Evolutionary conservation across 2,113 vertebrate species (phyloP).

Genomic region (Gymnogyps californianus): DNA sequence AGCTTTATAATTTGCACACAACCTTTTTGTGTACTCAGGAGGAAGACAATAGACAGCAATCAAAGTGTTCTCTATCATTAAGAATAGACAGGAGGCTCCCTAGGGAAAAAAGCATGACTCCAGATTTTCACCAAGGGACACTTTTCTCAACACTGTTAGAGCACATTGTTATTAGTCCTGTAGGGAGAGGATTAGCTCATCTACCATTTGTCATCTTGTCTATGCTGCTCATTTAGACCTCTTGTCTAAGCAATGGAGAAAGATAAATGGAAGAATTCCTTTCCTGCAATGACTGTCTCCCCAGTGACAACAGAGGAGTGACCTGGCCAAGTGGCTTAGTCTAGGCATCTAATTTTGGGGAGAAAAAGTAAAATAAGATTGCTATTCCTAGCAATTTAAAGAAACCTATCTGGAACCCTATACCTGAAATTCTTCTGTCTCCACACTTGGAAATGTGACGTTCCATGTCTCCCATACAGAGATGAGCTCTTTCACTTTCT

Average conservation of each 20-base stretch:
- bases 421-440: background rate
- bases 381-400: background rate
- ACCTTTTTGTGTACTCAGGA: background rate
- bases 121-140: conserved; percentile 3
- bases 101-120: background rate
- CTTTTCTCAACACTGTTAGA: background rate
- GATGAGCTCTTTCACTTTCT: background rate
- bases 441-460: background rate
- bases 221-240: background rate
- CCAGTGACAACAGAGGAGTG: background rate
- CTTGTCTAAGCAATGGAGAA: background rate
- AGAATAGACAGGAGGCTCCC: background rate
- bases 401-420: background rate
- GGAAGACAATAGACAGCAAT: background rate
- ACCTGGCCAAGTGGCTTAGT: background rate
- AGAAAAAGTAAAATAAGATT: background rate
- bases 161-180: background rate
- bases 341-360: background rate
- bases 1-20: background rate
- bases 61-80: background rate
- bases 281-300: background rate
- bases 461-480: background rate
- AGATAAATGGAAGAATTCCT: background rate
- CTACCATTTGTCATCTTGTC: background rate
- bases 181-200: background rate